Percentiles rank a stretch among this genome's conserved stretches.
These are phyloP conservation scores for Eufriesea mexicana DNA, from an alignment of 1,140 invertebrate genomes.

Conservation along the genomic window DNA sequence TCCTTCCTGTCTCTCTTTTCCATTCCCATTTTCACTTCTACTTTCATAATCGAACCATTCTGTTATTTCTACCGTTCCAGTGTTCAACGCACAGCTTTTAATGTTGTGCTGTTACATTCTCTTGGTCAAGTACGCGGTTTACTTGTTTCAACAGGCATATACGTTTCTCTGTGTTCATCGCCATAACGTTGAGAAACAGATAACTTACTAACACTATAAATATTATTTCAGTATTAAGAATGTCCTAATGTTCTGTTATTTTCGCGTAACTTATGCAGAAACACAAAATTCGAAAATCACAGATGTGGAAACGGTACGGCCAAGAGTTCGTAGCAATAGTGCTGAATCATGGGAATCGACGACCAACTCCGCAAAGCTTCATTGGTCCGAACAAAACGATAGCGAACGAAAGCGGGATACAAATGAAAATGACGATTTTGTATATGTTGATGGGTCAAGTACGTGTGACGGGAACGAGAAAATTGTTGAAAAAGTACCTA, in stretches of 20 bases:
- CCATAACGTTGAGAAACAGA: not conserved
- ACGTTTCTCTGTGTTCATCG: not conserved
- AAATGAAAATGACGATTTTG: constrained; percentile 74
- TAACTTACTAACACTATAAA: not conserved
- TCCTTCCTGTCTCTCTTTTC: not conserved
- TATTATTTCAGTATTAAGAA: not conserved
- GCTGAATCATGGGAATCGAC: constrained; percentile 83
- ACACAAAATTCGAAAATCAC: constrained; percentile 48
- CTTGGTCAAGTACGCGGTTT: not conserved
- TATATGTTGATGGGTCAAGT: not conserved
- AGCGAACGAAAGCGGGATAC: constrained; percentile 63
- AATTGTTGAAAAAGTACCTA: not conserved
- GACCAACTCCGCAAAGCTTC: constrained; percentile 70
- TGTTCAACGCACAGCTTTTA: not conserved
- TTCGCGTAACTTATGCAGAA: constrained; percentile 46
- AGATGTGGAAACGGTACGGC: constrained; percentile 83
- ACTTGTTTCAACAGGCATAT: not conserved
- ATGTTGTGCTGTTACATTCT: not conserved
- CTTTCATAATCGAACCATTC: not conserved
- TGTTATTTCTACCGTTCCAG: not conserved
- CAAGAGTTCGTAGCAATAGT: constrained; percentile 85
- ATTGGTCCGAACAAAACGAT: constrained; percentile 75
- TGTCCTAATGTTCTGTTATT: not conserved
- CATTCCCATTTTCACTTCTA: too few relatives aligned
- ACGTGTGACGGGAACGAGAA: not conserved